A percentile compares a stretch with the other conserved stretches of the same genome.
These are phyloP conservation scores for Eumerus sabulonum DNA, from an alignment of 2,888 invertebrate genomes.

Conservation along the genomic window DNA sequence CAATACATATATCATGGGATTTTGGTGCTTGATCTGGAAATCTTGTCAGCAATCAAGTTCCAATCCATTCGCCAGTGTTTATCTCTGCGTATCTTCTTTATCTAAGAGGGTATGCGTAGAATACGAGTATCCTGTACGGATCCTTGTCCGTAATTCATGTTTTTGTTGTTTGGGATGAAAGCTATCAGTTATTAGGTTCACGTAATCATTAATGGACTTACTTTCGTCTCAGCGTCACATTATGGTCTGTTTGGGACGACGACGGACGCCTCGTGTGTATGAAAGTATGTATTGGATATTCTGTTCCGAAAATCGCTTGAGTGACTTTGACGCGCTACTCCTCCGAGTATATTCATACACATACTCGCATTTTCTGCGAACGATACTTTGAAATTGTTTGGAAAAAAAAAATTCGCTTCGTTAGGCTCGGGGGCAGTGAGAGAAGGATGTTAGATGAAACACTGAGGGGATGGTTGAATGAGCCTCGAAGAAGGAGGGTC, in stretches of 20 bases:
- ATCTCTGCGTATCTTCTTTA: conserved; percentile 37
- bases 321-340: conserved; percentile 30
- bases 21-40: conserved; percentile 56
- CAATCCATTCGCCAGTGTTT: conserved; percentile 47
- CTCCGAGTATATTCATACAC: not conserved
- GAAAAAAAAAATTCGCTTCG: conserved; percentile 17
- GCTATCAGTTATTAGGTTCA: conserved; percentile 65
- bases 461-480: not conserved
- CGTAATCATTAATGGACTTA: conserved; percentile 64
- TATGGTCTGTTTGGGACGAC: not conserved
- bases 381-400: conserved; percentile 50
- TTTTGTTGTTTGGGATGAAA: conserved; percentile 16
- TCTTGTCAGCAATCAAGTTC: conserved; percentile 61
- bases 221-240: conserved; percentile 46
- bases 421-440: no score
- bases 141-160: conserved; percentile 31
- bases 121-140: not conserved
- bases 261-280: conserved; percentile 9
- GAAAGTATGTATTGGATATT: no score
- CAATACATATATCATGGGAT: conserved; percentile 56
- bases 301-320: not conserved
- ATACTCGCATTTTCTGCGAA: conserved; percentile 34
- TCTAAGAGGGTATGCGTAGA: not conserved
- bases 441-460: not conserved
- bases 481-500: not conserved